Percentiles rank a stretch among this genome's conserved stretches.
Conservation (phyloP, 2,113 vertebrate species). For the Gallinago jamesoni region DNA sequence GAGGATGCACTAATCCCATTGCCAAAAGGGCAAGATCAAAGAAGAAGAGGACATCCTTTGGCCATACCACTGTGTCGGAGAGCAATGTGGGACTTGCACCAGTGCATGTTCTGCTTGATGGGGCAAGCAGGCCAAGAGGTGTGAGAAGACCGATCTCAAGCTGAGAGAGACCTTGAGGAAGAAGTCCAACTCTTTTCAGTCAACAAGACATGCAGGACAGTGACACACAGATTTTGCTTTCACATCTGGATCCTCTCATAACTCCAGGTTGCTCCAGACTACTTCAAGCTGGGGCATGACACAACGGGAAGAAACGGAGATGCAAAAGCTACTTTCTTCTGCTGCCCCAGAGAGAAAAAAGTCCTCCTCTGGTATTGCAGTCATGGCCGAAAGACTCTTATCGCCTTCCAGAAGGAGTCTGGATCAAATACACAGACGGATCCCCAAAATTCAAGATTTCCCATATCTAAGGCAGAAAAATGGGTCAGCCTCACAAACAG, state of each 20-base stretch:
- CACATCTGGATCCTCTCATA: background rate
- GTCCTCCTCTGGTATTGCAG: background rate
- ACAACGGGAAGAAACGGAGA: background rate
- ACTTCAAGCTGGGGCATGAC: rapidly evolving
- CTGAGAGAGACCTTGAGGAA: background rate
- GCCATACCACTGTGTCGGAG: rapidly evolving
- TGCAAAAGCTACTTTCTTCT: background rate
- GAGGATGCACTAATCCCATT: background rate
- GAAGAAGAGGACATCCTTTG: background rate
- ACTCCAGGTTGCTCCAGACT: background rate
- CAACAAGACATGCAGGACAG: background rate
- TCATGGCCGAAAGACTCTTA: rapidly evolving
- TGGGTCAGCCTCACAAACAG: background rate
- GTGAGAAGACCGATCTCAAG: background rate
- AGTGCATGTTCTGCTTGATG: rapidly evolving
- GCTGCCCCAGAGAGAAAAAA: background rate
- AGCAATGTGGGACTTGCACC: background rate
- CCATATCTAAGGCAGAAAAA: background rate
- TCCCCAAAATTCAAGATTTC: background rate
- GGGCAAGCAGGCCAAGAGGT: background rate
- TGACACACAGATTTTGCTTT: background rate
- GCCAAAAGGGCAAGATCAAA: too few relatives aligned
- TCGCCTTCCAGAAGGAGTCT: background rate
- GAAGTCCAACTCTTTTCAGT: background rate
- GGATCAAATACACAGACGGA: background rate